A percentile compares a stretch with the other conserved stretches of the same genome.
phyloP scores from a whole-genome alignment of 2,888 invertebrate species.

The Aspidapion aeneum region DNA sequence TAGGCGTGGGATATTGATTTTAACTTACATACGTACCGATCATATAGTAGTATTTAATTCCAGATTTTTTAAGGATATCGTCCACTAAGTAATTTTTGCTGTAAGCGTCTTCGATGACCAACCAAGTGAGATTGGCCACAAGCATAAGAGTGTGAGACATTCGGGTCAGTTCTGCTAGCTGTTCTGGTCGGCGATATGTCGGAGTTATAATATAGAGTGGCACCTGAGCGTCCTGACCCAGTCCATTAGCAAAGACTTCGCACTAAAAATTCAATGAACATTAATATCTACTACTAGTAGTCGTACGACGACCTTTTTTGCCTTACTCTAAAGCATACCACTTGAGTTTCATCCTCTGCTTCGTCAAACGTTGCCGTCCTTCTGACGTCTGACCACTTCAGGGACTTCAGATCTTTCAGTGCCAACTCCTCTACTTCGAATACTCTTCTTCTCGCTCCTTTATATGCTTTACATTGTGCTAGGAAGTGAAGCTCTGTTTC shows the following conservation, averaged over 20 bases:
- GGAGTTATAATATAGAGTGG: conserved; percentile 69
- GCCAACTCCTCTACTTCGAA: too few relatives aligned
- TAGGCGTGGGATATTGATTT: background rate
- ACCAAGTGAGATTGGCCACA: conserved; percentile 89
- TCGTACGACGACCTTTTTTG: too few relatives aligned
- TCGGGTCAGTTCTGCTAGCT: conserved; percentile 79
- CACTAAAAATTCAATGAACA: conserved; percentile 21
- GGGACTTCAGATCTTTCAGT: too few relatives aligned
- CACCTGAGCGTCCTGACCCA: conserved; percentile 41
- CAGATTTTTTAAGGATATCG: conserved; percentile 65
- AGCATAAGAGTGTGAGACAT: conserved; percentile 83
- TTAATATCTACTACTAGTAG: too few relatives aligned
- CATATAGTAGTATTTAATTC: conserved; percentile 63
- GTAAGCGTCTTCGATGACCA: conserved; percentile 84
- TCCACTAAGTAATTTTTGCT: conserved; percentile 67
- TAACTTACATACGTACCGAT: conserved; percentile 50
- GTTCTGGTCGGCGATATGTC: conserved; percentile 70
- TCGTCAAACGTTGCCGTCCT: too few relatives aligned
- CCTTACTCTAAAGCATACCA: too few relatives aligned
- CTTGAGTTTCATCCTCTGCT: too few relatives aligned
- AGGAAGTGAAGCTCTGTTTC: too few relatives aligned
- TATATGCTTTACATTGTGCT: too few relatives aligned
- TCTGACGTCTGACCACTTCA: too few relatives aligned
- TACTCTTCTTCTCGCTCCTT: too few relatives aligned
- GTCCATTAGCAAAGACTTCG: conserved; percentile 24